Evolutionary conservation across 2,888 invertebrate genomes (phyloP), one percentile per base, ranked within the genome.

Genomic region (Philaethria dido): DNA sequence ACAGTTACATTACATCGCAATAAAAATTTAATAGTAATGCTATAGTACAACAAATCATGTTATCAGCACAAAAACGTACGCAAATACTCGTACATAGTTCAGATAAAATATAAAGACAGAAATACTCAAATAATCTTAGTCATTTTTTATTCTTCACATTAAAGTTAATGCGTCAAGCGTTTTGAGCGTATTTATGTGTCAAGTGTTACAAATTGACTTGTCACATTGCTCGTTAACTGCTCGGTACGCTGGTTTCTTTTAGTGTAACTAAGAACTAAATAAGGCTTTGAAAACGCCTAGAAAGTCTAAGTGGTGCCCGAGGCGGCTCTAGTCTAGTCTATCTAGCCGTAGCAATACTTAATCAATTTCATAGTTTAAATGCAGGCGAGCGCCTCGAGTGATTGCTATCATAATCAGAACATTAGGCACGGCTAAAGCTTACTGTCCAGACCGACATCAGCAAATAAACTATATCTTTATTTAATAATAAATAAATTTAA

Each of bases 321-420:
- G 63, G 70, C 70, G 29, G 44, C 18, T 18, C n/a, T 42, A 57
- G 42, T 47, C 42, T n/a, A 50, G 55, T 29, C 66, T 22, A 44
- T 18, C 55, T 62, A 52, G 33, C 55, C 52, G 54, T 54, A 47
- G 68, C 48, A 54, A 65, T 52, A 66, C 63, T 66, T 70, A 68
- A 70, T 68, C 70, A 70, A 70, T 70, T 68, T 66, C 65, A 63
- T 66, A 70, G 36, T 70, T 70, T 61, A 70, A 70, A 70, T 68
- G 68, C 67, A 67, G 64, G 63, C 62, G 60, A 70, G 48, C 22
- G 70, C 63, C 62, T 62, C 47, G 62, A 65, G 52, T 65, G 65
- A 68, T 63, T 65, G 65, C 70, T 65, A 68, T 70, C 68, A 68
- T 65, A 63, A 68, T 69, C 69, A 64, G 44, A n/a, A 36, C 44